Evolutionary conservation across 2,797 vertebrate genomes (phyloP).

Genomic region (Luscinia megarhynchos): DNA sequence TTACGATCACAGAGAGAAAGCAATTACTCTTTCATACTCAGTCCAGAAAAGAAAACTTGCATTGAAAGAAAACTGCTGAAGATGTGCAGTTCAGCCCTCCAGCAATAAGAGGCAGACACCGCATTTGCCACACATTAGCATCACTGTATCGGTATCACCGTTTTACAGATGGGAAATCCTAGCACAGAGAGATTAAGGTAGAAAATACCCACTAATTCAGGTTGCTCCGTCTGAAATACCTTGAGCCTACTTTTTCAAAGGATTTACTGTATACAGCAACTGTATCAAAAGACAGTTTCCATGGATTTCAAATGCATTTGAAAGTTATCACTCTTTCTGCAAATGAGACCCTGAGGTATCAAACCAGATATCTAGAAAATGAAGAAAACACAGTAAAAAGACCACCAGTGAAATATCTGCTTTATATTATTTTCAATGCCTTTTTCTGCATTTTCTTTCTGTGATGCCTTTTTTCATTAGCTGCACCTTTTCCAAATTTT

Average conservation of each 20-base stretch:
- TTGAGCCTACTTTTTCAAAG: background rate
- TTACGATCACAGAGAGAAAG: slow-evolving; percentile 26
- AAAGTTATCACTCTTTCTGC: slow-evolving; percentile 1
- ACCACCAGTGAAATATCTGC: background rate
- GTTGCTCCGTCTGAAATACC: background rate
- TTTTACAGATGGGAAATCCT: slow-evolving; percentile 3
- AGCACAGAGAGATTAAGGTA: background rate
- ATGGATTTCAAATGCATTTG: slow-evolving; percentile 7
- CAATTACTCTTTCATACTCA: slow-evolving; percentile 22
- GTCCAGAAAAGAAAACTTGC: slow-evolving; percentile 21
- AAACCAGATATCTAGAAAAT: slow-evolving; percentile 25
- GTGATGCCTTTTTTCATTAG: background rate
- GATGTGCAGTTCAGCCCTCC: background rate
- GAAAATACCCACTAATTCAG: slow-evolving; percentile 2
- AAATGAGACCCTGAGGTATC: slow-evolving; percentile 13
- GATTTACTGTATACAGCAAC: background rate
- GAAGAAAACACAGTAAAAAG: slow-evolving; percentile 9
- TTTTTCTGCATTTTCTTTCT: background rate
- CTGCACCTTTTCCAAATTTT: background rate
- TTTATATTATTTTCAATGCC: background rate
- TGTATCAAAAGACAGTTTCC: slow-evolving; percentile 10
- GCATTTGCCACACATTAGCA: background rate
- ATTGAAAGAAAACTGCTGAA: slow-evolving; percentile 31
- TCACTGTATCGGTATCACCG: background rate
- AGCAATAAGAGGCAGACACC: background rate